A percentile compares a stretch with the other conserved stretches of the same genome.
phyloP scores from a whole-genome alignment of 2,113 vertebrate genomes.

The Ifrita kowaldi region DNA sequence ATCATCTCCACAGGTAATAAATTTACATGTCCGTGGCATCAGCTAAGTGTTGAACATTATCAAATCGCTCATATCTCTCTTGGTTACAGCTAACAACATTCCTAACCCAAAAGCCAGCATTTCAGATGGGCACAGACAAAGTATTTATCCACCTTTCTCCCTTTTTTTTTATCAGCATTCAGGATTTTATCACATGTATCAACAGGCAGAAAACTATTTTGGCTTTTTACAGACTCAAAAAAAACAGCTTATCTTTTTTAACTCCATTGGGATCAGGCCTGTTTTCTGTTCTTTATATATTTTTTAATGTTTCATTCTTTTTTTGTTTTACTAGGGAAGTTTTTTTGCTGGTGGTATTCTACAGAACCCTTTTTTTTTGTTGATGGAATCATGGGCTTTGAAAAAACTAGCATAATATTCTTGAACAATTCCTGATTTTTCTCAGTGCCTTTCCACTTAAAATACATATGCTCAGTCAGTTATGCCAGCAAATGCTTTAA shows the following conservation, averaged over 20 bases:
- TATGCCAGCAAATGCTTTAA: not conserved
- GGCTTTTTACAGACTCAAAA: not conserved
- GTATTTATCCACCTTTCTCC: not conserved
- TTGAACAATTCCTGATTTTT: slow-evolving; percentile 15
- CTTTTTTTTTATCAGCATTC: not conserved
- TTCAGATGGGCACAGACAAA: not conserved
- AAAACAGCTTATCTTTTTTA: not conserved
- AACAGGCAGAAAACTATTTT: not conserved
- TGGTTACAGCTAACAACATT: not conserved
- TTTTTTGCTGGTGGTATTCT: not conserved
- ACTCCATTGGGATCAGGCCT: not conserved
- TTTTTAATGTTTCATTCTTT: not conserved
- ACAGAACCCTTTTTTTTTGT: not conserved
- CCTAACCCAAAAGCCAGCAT: not conserved
- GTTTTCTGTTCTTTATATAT: not conserved
- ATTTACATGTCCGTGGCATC: not conserved
- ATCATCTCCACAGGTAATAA: not conserved
- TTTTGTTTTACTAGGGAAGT: not conserved
- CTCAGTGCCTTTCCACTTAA: not conserved
- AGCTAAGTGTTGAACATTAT: not conserved
- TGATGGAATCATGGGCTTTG: not conserved
- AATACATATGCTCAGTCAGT: not conserved
- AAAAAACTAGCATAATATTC: not conserved
- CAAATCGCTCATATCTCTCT: not conserved
- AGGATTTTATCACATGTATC: not conserved